Evolutionary conservation across 1,140 invertebrate genomes (phyloP).

Genomic region (Eupristina koningsbergeri): DNA sequence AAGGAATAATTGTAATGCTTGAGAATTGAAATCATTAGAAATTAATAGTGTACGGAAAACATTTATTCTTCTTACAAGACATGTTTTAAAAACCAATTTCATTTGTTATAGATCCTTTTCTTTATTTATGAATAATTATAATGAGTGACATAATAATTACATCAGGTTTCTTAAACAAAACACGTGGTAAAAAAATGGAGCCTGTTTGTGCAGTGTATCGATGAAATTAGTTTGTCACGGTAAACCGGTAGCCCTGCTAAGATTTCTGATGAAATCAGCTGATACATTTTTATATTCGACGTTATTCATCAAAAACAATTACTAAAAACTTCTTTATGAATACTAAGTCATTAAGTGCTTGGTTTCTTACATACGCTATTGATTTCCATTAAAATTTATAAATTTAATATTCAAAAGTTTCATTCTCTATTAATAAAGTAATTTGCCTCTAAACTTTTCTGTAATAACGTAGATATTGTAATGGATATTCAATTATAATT

Average conservation of each 20-base stretch:
- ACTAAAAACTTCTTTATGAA: not conserved
- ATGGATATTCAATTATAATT: too few species aligned
- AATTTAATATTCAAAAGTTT: not conserved
- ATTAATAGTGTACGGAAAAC: not conserved
- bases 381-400: not conserved
- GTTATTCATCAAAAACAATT: not conserved
- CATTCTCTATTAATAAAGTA: not conserved
- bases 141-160: slow-evolving; percentile 40
- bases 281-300: slow-evolving; percentile 15
- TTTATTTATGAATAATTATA: slow-evolving; percentile 2
- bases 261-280: slow-evolving; percentile 42
- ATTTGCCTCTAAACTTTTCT: not conserved
- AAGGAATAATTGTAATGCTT: too few species aligned
- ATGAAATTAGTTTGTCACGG: slow-evolving; percentile 48
- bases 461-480: too few species aligned
- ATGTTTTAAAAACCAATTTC: slow-evolving; percentile 9
- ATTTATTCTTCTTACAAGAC: not conserved
- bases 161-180: slow-evolving; percentile 7
- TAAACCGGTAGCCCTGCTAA: slow-evolving; percentile 15
- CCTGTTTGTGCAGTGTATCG: not conserved
- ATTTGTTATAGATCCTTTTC: not conserved
- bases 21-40: not conserved
- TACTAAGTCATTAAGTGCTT: not conserved
- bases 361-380: not conserved
- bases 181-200: not conserved